These are phyloP conservation scores for Orgyia antiqua DNA, from an alignment of 2,888 invertebrate genomes.

Conservation along the genomic window DNA sequence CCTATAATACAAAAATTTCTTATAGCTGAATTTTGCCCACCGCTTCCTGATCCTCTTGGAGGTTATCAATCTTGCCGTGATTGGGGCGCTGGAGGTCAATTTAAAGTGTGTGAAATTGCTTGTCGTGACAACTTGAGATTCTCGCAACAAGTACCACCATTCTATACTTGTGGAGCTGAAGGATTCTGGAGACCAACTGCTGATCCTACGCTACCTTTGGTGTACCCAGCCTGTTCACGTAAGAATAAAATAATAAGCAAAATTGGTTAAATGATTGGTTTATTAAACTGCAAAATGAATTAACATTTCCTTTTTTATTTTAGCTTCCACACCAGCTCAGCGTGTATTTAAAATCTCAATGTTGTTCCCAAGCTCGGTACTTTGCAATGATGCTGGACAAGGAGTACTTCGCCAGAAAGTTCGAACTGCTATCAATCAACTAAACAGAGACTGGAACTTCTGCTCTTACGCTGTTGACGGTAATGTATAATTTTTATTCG, in stretches of 20 bases:
- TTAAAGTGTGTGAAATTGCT: slow-evolving; percentile 95
- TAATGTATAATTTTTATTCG: slow-evolving; percentile 32
- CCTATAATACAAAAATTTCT: too few relatives aligned
- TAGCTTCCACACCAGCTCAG: slow-evolving; percentile 93
- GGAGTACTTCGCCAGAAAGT: slow-evolving; percentile 94
- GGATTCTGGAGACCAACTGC: slow-evolving; percentile 97
- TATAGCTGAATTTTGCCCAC: slow-evolving; percentile 94
- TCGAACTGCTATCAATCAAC: slow-evolving; percentile 90
- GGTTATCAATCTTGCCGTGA: slow-evolving; percentile 95
- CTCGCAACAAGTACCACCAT: slow-evolving; percentile 95
- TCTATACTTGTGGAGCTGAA: slow-evolving; percentile 98
- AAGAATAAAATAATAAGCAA: slow-evolving; percentile 40
- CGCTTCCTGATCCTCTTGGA: slow-evolving; percentile 91
- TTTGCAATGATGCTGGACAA: slow-evolving; percentile 97
- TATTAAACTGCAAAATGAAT: not conserved
- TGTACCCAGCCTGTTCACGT: slow-evolving; percentile 96
- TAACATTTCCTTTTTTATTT: slow-evolving; percentile 8
- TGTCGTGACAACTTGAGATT: slow-evolving; percentile 93
- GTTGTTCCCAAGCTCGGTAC: slow-evolving; percentile 97
- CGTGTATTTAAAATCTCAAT: slow-evolving; percentile 95
- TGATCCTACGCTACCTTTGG: slow-evolving; percentile 86
- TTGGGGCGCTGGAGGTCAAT: slow-evolving; percentile 97
- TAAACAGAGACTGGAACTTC: slow-evolving; percentile 98
- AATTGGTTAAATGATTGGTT: too few relatives aligned
- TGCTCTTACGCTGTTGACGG: slow-evolving; percentile 94